Percentiles rank a stretch among this genome's conserved stretches.
These are phyloP conservation scores for Pavo muticus DNA, from an alignment of 2,113 vertebrate species.

Conservation along the genomic window DNA sequence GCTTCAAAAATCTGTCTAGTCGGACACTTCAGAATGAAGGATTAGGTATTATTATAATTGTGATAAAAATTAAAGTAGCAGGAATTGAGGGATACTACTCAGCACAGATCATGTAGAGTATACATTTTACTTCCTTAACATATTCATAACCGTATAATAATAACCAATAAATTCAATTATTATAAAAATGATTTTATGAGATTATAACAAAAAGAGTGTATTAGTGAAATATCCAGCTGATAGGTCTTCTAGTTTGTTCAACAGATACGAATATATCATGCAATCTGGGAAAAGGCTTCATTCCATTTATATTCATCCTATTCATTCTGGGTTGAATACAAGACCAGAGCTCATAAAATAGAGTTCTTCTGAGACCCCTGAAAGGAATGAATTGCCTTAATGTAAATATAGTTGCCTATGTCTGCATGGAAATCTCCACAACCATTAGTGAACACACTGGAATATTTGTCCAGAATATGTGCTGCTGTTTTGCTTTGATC, in stretches of 20 bases:
- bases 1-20: not conserved
- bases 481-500: not conserved
- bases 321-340: not conserved
- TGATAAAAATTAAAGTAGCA: not conserved
- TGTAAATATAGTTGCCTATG: constrained; percentile 1
- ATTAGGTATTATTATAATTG: not conserved
- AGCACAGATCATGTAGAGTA: not conserved
- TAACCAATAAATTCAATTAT: not conserved
- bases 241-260: not conserved
- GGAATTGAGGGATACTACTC: not conserved
- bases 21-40: not conserved
- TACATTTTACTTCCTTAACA: not conserved
- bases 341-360: not conserved
- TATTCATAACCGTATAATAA: not conserved
- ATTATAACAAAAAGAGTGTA: not conserved
- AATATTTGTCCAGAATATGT: not conserved
- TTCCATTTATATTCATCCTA: not conserved
- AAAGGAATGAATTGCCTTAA: not conserved
- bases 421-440: constrained; percentile 15
- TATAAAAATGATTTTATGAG: not conserved
- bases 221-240: not conserved
- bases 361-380: not conserved
- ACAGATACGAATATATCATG: not conserved
- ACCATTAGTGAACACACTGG: not conserved
- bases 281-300: not conserved